Evolutionary conservation across 2,113 vertebrate species (phyloP), one percentile per base, ranked within the genome.

Genomic region (Pan paniscus): DNA sequence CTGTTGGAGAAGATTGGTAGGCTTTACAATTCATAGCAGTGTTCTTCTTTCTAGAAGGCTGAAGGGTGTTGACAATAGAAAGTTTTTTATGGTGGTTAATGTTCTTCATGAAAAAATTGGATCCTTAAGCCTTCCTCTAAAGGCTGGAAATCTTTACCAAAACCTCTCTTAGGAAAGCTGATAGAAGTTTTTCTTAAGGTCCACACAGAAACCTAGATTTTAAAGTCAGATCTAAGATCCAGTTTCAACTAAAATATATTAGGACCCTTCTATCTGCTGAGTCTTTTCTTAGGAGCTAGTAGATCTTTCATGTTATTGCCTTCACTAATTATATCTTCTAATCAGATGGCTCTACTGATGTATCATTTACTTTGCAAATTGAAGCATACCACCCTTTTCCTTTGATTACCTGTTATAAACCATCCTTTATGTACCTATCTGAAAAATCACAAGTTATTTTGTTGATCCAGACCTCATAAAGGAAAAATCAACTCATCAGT

Each of bases 71-170:
- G 93, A 96, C 85, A 95, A 83, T 72, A 73, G 82, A 94, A 98
- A 93, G n/a, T 59, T 91, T 94, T 92, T 95, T 68, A 95, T 78
- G 76, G 73, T 97, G 94, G 95, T 73, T 98, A 94, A 93, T 94
- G 68, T 14, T 70, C 40, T 88, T 81, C 92, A 16, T 88, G 81
- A 95, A 93, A 78, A 97, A 92, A 94, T 73, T 90, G 94, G 48
- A 89, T 89, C 43, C 85, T 75, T 59, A 90, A 90, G 67, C 84
- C 64, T 32, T 96, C 85, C 59, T 93, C 72, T 57, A 43, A 84
- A 96, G n/a, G 13, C 32, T 94, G n/a, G 80, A 75, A 89, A 81
- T 89, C 57, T 85, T 97, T 95, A 89, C 48, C 10, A 68, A 88
- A 70, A 92, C 52, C 38, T 73, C 64, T 97, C 32, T 68, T 93